These are phyloP conservation scores for Oryzaephilus surinamensis DNA, from an alignment of 1,140 invertebrate species.

Conservation along the genomic window DNA sequence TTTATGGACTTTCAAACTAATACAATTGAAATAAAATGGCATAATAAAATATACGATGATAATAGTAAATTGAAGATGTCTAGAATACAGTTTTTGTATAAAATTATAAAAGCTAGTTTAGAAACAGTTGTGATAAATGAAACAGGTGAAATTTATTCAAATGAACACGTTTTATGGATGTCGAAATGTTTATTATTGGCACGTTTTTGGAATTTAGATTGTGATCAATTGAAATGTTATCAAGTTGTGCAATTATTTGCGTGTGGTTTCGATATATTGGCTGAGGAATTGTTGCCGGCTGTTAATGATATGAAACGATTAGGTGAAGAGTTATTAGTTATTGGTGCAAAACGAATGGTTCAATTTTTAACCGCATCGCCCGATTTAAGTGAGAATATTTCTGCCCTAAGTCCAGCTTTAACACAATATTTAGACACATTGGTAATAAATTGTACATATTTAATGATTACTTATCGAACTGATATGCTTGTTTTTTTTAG, in stretches of 20 bases:
- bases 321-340: constrained; percentile 52
- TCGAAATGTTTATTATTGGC: constrained; percentile 58
- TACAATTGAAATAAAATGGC: constrained; percentile 19
- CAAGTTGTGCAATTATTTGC: constrained; percentile 67
- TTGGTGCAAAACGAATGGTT: constrained; percentile 62
- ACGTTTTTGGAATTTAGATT: constrained; percentile 68
- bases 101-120: constrained; percentile 53
- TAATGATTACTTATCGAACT: background rate
- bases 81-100: constrained; percentile 52
- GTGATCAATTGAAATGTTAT: constrained; percentile 62
- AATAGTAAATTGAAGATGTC: constrained; percentile 23
- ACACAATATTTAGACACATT: constrained; percentile 58
- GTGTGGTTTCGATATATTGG: constrained; percentile 64
- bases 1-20: constrained; percentile 29
- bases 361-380: constrained; percentile 47
- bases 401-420: constrained; percentile 55
- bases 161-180: constrained; percentile 56
- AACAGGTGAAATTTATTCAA: constrained; percentile 40
- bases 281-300: constrained; percentile 57
- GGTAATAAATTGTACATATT: constrained; percentile 40
- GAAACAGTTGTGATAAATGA: constrained; percentile 46
- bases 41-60: constrained; percentile 26
- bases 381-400: constrained; percentile 49
- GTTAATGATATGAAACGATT: constrained; percentile 54
- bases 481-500: constrained; percentile 14